Evolutionary conservation across 64 coral and sea anemone genomes (phyloP), one percentile per base, ranked within the genome.

Genomic region (Pocillopora verrucosa): DNA sequence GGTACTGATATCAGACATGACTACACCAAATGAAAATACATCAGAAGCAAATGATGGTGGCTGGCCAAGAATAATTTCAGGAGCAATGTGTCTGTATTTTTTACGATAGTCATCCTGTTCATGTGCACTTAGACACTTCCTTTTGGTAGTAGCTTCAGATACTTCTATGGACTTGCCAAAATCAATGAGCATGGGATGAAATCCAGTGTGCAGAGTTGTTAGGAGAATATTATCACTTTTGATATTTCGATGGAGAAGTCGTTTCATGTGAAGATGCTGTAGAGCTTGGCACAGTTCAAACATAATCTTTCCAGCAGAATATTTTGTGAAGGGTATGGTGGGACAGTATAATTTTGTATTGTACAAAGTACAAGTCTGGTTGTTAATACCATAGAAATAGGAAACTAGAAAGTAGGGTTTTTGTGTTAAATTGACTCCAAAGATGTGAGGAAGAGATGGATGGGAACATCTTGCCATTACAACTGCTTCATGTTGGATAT

Each of bases 1-100:
- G 58, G 15, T 57, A 59, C 90, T 92, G 35, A 92, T 68, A 92
- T 87, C 73, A 74, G 74, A 80, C 73, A 88, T 92, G 51, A 88
- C 91, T 37, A 92, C 60, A 60, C 91, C 85, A 92, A 92, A 88
- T 51, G 77, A 77, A 88, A 79, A 88, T 80, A 92, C 67, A 37
- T 92, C 91, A 61, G 56, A 72, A 35, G 84, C 84, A 86, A 38
- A 73, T 9, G 84, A 92, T 61, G 73, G 84, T 72, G 91, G 91
- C 4, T 81, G 84, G 11, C 80, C 82, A 37, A 80, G 72, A 77
- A 73, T 67, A 60, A 92, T 61, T 87, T 92, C 91, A 56, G 83
- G 91, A 14, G 91, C 91, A 73, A 81, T 88, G 35, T 92, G 91
- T 60, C 65, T 58, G 13, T 92, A 35, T n/a, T 88, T 87, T 17